Percentiles rank a stretch among this genome's conserved stretches.
Conservation (phyloP, 2,113 vertebrate species). For the Phylloscopus whistleri region DNA sequence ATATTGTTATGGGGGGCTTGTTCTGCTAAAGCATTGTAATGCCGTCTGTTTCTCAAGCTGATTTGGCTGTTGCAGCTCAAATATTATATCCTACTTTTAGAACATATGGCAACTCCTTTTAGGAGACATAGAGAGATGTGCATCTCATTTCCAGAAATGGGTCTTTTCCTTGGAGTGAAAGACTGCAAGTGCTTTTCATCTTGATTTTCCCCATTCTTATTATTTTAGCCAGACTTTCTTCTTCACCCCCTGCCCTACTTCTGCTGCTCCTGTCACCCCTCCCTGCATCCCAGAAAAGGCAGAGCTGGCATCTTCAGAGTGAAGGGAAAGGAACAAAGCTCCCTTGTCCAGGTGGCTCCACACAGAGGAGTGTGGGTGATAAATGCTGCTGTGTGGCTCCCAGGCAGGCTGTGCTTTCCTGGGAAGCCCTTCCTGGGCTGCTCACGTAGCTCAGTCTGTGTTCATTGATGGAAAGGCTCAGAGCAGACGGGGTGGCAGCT, state of each 20-base stretch:
- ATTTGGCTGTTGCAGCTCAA: slow-evolving; percentile 72
- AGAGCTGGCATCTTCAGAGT: neutral
- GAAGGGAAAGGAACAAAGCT: neutral
- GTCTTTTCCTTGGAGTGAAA: slow-evolving; percentile 17
- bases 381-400: neutral
- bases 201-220: neutral
- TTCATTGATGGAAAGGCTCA: neutral
- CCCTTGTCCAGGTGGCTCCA: neutral
- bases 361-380: neutral
- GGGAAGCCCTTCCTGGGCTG: neutral
- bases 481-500: neutral
- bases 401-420: neutral
- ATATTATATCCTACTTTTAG: slow-evolving; percentile 66
- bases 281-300: neutral
- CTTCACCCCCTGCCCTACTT: neutral
- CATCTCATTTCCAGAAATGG: slow-evolving; percentile 42
- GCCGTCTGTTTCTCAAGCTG: slow-evolving; percentile 75
- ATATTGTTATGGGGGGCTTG: slow-evolving; percentile 66
- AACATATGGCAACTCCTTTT: slow-evolving; percentile 56
- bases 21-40: slow-evolving; percentile 69
- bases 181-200: neutral
- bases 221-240: neutral
- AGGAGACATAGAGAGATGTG: slow-evolving; percentile 3
- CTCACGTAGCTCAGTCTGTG: neutral
- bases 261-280: neutral